Base-by-base conservation (phyloP, 2,888 invertebrate genomes). In the Molanna angustata region DNA sequence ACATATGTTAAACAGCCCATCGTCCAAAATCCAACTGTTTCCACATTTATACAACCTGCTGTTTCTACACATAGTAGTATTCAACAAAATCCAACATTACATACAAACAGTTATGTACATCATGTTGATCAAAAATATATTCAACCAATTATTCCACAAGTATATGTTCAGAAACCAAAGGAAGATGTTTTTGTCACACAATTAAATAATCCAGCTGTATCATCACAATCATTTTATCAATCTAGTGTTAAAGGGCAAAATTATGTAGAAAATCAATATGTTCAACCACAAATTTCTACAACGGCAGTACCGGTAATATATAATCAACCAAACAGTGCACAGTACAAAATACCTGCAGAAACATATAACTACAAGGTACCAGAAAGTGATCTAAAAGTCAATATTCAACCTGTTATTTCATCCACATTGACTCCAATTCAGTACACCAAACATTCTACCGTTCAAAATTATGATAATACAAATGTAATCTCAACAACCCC, bases 191-290 rank as follows among this genome's bases (percentile, higher is more conserved):
- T 45, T 16, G 43, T 21, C n/a, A 45, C 46, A 7, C 49, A 58
- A 32, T 27, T 51, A 1, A 43, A 41, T 22, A 44, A 54, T 13
- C 74, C 75, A 58, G 61, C 67, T 14, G 74, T 76, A 18, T 76
- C 76, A 18, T 73, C 73, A 56, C 75, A 76, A 66, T 65, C 66
- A 4, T 72, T 70, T 61, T 70, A 74, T 55, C 69, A 70, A 52
- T 22, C 47, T 27, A n/a, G 45, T 17, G 61, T 64, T 7, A 66
- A 64, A 48, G 63, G 61, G 14, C 65, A 68, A 2, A 61, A 58
- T 41, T 62, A 69, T 53, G 64, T 66, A 40, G 59, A 67, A 20
- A 57, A 65, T 31, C 67, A 66, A 32, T 54, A 54, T 37, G 39
- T 50, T 33, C 35, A 54, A 3, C 35, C 54, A n/a, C n/a, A n/a